A percentile compares a stretch with the other conserved stretches of the same genome.
Evolutionary conservation across 1,140 invertebrate species (phyloP).

Genomic region (Drosophila kepulauana): DNA sequence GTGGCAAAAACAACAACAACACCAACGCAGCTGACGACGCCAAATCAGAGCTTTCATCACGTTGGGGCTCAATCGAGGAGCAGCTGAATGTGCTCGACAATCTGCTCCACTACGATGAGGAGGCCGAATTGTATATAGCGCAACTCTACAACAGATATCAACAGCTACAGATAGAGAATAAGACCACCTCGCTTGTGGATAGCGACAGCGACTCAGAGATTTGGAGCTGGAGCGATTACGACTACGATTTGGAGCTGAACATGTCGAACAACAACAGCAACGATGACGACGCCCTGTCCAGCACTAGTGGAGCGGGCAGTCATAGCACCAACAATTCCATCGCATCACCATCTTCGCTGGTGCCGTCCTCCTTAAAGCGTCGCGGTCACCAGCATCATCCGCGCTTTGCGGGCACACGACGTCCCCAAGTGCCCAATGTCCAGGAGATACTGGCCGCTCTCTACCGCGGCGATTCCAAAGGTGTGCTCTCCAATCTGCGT

Average conservation of each 20-base stretch:
- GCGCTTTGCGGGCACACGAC: conserved; percentile 85
- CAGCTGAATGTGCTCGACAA: conserved; percentile 76
- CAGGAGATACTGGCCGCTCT: conserved; percentile 83
- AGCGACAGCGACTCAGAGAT: conserved; percentile 46
- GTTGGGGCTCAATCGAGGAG: conserved; percentile 79
- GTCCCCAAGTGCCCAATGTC: conserved; percentile 83
- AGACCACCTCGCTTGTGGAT: conserved; percentile 19
- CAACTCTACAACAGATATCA: conserved; percentile 67
- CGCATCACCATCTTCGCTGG: conserved; percentile 43
- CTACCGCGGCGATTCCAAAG: conserved; percentile 77
- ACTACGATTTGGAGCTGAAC: conserved; percentile 37
- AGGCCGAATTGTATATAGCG: conserved; percentile 65
- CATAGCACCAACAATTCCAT: conserved; percentile 86
- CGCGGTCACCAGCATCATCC: conserved; percentile 93
- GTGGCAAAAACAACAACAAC: conserved; percentile 19
- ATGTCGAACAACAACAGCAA: conserved; percentile 59
- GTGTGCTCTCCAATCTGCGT: conserved; percentile 71
- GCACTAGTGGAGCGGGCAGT: conserved; percentile 86
- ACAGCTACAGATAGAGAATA: conserved; percentile 35
- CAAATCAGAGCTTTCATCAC: conserved; percentile 71
- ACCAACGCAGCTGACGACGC: conserved; percentile 35
- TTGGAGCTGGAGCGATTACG: conserved; percentile 68
- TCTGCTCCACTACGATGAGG: conserved; percentile 78
- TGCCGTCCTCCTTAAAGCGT: conserved; percentile 86
- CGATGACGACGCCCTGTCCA: conserved; percentile 61